Base-by-base conservation (phyloP, 35 echinoderm and acorn worm species). In the Eucidaris tribuloides region DNA sequence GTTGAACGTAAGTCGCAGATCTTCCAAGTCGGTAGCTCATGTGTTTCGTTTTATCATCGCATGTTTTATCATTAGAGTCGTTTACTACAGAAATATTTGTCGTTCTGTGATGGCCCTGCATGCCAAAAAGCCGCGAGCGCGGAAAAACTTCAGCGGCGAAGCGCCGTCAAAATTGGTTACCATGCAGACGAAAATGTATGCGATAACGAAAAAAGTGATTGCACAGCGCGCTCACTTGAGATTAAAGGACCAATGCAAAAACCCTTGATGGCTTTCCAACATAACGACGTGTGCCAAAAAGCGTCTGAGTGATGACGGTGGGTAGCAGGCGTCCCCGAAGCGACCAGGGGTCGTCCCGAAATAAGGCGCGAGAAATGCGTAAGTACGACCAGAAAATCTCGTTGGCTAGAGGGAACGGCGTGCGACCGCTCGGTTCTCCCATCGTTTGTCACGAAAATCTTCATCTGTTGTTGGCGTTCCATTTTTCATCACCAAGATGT, bases 1-100 rank as follows among this genome's bases (percentile, higher is more conserved):
- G 42, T 66, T 96, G 40, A 91, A 91, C 71, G 84, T 94, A 70
- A 94, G 92, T 58, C 92, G 86, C n/a, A n/a, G 40, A 86, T 94
- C 36, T 94, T 94, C 43, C 92, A 94, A 78, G 84, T 99, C 18
- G 77, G 83, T 54, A 93, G 91, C 62, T 99, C 96, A 45, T 76
- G 68, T 13, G 32, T 99, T 0, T 99, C 96, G 2, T 99, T 99
- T 60, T 99, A 90, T n/a, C 48, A 82, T 99, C 34, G 90, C 96
- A 1, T 99, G 96, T 61, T 99, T 93, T 71, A 84, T 99, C 68
- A 70, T 99, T 19, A 79, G 93, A 39, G 72, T 99, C 39, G 79
- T 93, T 4, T 99, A 99, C 42, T 99, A 99, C 65, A 93, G 93
- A 83, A n/a, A n/a, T n/a, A 99, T 99, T 41, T 99, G 89, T 62